Evolutionary conservation across 35 echinoderm and acorn worm genomes (phyloP).

Genomic region (Lytechinus variegatus): DNA sequence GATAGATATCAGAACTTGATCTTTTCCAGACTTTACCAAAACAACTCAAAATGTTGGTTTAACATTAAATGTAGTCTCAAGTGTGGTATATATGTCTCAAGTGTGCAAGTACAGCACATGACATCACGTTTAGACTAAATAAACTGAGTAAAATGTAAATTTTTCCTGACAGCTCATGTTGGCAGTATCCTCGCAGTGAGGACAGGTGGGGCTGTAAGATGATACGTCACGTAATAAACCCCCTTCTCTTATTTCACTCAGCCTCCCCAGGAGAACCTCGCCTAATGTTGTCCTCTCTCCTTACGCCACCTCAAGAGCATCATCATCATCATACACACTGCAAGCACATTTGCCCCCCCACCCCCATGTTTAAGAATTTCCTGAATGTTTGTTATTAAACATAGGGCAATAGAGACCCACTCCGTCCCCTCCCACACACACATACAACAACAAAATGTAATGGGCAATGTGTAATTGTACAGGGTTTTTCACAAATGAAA

Average conservation of each 20-base stretch:
- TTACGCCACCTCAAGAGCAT: not conserved
- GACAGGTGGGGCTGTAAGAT: not conserved
- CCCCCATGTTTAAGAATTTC: no score
- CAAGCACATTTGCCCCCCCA: no score
- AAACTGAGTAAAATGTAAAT: not conserved
- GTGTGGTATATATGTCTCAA: not conserved
- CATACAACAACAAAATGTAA: no score
- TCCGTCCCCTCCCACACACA: no score
- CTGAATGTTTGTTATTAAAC: no score
- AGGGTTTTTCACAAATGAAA: no score
- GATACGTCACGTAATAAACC: not conserved
- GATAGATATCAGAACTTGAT: not conserved
- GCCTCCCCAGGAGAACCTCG: not conserved
- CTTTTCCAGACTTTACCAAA: not conserved
- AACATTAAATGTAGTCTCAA: not conserved
- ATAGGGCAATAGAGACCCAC: no score
- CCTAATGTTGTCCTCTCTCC: not conserved
- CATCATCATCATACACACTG: no score
- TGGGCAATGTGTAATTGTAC: no score
- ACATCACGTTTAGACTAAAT: not conserved
- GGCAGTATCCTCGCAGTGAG: not conserved
- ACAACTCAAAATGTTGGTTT: not conserved
- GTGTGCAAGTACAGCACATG: not conserved
- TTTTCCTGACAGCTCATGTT: slow-evolving; percentile 9
- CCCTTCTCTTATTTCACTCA: not conserved